Evolutionary conservation across 2,888 invertebrate species (phyloP).

Genomic region (Lepidonotus clava): DNA sequence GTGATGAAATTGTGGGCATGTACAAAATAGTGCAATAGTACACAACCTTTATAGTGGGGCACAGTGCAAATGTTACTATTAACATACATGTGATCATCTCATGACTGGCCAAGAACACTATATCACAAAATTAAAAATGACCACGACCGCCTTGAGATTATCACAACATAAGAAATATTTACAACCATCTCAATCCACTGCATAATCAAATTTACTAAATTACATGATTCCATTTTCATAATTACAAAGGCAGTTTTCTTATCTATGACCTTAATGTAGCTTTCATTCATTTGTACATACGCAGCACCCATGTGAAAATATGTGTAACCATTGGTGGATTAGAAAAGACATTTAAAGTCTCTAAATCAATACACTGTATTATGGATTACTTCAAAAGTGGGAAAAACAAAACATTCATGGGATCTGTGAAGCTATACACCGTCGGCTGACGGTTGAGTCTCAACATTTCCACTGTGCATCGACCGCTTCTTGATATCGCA

Average conservation of each 20-base stretch:
- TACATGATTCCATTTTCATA: neutral
- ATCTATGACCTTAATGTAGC: neutral
- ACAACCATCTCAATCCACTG: slow-evolving; percentile 44
- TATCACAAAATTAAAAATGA: slow-evolving; percentile 43
- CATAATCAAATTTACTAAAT: slow-evolving; percentile 11
- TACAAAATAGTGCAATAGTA: neutral
- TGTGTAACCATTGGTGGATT: slow-evolving; percentile 20
- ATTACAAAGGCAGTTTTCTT: slow-evolving; percentile 32
- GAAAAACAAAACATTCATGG: neutral
- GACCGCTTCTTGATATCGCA: neutral
- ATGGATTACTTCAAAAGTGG: neutral
- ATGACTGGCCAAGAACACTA: slow-evolving; percentile 4
- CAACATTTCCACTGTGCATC: neutral
- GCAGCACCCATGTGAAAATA: slow-evolving; percentile 40
- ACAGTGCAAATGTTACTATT: neutral
- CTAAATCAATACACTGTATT: neutral
- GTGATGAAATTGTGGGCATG: neutral
- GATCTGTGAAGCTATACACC: slow-evolving; percentile 10
- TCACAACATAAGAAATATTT: slow-evolving; percentile 48
- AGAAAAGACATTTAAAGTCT: neutral
- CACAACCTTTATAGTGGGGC: neutral
- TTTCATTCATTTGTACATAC: slow-evolving; percentile 17
- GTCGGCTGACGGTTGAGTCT: neutral
- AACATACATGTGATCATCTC: neutral
- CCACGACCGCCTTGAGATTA: slow-evolving; percentile 38